Evolutionary conservation across 2,113 vertebrate genomes (phyloP).

Genomic region (Alligator mississippiensis): DNA sequence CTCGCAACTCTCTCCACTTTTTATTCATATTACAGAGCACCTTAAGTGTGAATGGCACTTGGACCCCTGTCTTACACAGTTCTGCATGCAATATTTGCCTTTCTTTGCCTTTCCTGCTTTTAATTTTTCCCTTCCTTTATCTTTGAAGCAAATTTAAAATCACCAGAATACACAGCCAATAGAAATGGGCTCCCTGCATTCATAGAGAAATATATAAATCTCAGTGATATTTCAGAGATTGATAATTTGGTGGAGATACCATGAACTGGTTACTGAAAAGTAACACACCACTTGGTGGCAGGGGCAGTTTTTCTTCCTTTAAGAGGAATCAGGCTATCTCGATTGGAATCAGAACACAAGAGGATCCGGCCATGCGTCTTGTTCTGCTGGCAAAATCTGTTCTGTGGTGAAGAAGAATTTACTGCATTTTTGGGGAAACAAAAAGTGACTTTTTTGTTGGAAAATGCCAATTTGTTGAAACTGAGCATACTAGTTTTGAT

Average conservation of each 20-base stretch:
- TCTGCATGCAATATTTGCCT: background rate
- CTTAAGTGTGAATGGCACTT: background rate
- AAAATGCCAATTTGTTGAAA: too few relatives aligned
- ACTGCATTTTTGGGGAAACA: too few relatives aligned
- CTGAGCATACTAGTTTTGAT: too few relatives aligned
- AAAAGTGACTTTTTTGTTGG: too few relatives aligned
- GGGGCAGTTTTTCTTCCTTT: background rate
- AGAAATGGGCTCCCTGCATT: too few relatives aligned
- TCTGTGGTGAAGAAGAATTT: background rate
- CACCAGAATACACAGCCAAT: background rate
- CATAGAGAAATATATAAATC: background rate
- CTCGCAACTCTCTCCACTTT: background rate
- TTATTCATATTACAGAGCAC: background rate
- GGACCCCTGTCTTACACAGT: background rate
- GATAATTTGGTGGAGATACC: background rate
- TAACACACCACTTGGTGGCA: background rate
- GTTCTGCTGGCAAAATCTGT: background rate
- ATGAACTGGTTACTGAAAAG: background rate
- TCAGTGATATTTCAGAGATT: slow-evolving; percentile 19
- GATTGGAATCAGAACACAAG: background rate
- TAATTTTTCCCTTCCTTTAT: background rate
- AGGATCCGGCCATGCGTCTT: background rate
- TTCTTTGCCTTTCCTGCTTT: background rate
- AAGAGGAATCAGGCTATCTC: background rate
- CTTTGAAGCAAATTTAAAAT: background rate